Evolutionary conservation across 1,140 invertebrate species (phyloP), one percentile per base, ranked within the genome.

Genomic region (Hycleus phaleratus): DNA sequence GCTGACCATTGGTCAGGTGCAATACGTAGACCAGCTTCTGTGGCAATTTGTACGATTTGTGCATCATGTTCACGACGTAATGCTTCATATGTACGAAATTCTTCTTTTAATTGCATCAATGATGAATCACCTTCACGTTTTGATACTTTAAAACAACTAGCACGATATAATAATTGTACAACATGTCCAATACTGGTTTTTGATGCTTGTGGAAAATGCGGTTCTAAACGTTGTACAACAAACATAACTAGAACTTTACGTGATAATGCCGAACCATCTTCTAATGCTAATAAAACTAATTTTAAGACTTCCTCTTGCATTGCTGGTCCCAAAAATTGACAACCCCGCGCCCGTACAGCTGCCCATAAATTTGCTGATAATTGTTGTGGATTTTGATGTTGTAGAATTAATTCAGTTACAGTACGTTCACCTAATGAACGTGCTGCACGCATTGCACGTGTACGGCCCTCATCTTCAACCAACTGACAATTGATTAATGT

Each of bases 171-270:
- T 10, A 99, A 80, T 74, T 99, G 97, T 18, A 99, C 96, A 38
- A 99, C 96, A 78, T 99, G 97, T 2, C 97, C 97, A 69, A 98
- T 97, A 69, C 92, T 95, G 5, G 95, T 98, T 79, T 98, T 98
- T 4, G 94, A 97, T 45, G 95, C 93, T 79, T 98, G 95, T 3
- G 95, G 93, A 78, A 97, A 99, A 73, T 95, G 91, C 39, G 91
- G 87, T 73, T 95, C 90, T 54, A 99, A 77, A 69, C 93, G 82
- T 77, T 98, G 94, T 40, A 98, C 96, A 43, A 99, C 94, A 82
- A 97, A 99, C 88, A 98, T 93, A 42, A 99, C 96, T 60, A 99
- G 78, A 25, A 98, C 95, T 78, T 99, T 99, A 56, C 97, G 80
- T 0, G 95, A 97, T 57, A 99, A 77, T n/a, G 93, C 90, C 3